Base-by-base conservation (phyloP, 1,140 invertebrate genomes). In the Pissodes strobi region DNA sequence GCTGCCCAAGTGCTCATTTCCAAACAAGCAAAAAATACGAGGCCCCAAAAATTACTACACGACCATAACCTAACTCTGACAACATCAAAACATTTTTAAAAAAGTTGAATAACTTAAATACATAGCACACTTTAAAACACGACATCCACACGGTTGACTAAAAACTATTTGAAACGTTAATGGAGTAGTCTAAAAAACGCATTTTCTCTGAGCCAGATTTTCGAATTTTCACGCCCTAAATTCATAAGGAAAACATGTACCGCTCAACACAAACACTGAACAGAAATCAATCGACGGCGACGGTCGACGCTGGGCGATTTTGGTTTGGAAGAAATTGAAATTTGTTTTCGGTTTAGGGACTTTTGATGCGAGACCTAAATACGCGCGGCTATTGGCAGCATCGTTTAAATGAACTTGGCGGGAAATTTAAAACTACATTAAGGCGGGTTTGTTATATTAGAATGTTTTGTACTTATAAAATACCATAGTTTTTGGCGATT, bases 1-100 rank as follows among this genome's bases (percentile, higher is more conserved):
- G 91, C 88, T 67, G 91, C 90, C 92, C 92, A 94, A 79, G 88
- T 91, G 79, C 90, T 92, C 92, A 94, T 27, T 41, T 68, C 66
- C 37, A 27, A 51, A 12, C 10, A 27, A 45, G 22, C 34, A 25
- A 19, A 21, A 17, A 39, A 39, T 38, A 27, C 10, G 41, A 41
- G 51, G 60, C 34, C 41, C 60, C 39, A 34, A 34, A 23, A 55
- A 34, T 46, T 45, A 19, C 38, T 60, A 48, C 5, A 41, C 59
- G 22, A 30, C 25, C 60, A 63, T 63, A 63, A 63, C 60, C 60
- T 63, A 63, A 63, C 60, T 63, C 17, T 46, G 51, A 61, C 59
- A 52, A 38, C 45, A 59, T 59, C 45, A 59, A 59, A 57, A 57
- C 55, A 57, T 57, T 57, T 57, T 61, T 41, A 51, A 61, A 63